Conservation (phyloP, 2,797 vertebrate species). For the Enteromius unitaeniatus region DNA sequence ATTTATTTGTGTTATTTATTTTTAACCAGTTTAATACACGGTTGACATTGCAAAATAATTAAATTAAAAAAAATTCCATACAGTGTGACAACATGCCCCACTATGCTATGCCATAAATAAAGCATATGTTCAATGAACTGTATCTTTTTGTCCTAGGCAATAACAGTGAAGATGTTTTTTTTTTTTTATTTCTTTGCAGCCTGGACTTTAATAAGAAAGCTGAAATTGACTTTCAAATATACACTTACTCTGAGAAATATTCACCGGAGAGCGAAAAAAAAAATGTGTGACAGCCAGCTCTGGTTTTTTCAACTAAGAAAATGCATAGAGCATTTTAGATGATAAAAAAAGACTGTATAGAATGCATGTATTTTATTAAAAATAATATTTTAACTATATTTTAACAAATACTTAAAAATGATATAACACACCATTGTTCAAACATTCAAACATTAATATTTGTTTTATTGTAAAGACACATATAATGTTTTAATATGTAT, state of each 20-base stretch:
- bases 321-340: background rate
- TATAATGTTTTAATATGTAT: background rate
- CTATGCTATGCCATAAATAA: slow-evolving; percentile 4
- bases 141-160: background rate
- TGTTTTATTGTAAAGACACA: background rate
- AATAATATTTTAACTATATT: background rate
- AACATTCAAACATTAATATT: background rate
- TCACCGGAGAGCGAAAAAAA: background rate
- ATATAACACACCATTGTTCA: background rate
- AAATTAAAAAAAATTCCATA: background rate
- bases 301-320: background rate
- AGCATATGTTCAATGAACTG: slow-evolving; percentile 11
- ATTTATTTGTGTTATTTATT: background rate
- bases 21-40: background rate
- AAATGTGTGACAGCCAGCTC: background rate
- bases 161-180: background rate
- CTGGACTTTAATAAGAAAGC: background rate
- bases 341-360: background rate
- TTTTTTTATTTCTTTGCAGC: background rate
- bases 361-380: too few species aligned
- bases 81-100: background rate
- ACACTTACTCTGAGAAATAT: slow-evolving; percentile 2
- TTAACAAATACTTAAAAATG: background rate
- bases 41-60: background rate
- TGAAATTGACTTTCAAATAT: slow-evolving; percentile 32